Evolutionary conservation across 92 coral and sea anemone genomes (phyloP), one percentile per base, ranked within the genome.

Genomic region (Porites evermanni): DNA sequence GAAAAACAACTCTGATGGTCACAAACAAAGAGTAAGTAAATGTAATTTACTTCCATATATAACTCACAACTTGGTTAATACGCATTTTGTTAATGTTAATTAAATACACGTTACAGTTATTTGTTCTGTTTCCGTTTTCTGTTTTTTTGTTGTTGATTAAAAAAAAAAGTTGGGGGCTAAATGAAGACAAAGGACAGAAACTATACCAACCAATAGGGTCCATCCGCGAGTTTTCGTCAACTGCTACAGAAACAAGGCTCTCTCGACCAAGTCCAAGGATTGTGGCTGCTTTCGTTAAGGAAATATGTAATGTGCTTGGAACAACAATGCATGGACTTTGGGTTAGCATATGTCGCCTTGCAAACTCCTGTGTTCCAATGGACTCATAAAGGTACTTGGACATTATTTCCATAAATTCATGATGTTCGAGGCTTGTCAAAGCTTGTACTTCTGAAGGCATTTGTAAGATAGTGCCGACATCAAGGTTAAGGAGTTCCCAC

Each of bases 401-500:
- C 95, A 91, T 80, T 53, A 94, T 56, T 23, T 79, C 82, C 81
- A 86, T 79, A 29, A 94, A 78, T 21, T 91, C 86, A 4, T 77
- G 80, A 59, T 85, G 88, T 6, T 17, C 23, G 11, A 78, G 68
- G 5, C 59, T 44, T 18, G 75, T 68, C 69, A 76, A n/a, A 9
- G 23, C 47, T 77, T 76, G 67, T 4, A 88, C 89, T 10, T 87
- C 89, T 1, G 78, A 82, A 0, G 96, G 96, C 87, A 93, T 86
- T 14, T 77, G 78, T 18, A 93, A 20, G 51, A 91, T 91, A 13
- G 86, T 91, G 64, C 92, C 97, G 18, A 91, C 91, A 52, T 94
- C 93, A 18, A 96, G 77, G 75, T 96, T 96, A 47, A 96, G 94
- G 5, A 96, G 92, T 74, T 96, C 92, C 98, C 98, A 96, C 44